phyloP scores from a whole-genome alignment of 2,888 invertebrate genomes.

The Philonicus albiceps region DNA sequence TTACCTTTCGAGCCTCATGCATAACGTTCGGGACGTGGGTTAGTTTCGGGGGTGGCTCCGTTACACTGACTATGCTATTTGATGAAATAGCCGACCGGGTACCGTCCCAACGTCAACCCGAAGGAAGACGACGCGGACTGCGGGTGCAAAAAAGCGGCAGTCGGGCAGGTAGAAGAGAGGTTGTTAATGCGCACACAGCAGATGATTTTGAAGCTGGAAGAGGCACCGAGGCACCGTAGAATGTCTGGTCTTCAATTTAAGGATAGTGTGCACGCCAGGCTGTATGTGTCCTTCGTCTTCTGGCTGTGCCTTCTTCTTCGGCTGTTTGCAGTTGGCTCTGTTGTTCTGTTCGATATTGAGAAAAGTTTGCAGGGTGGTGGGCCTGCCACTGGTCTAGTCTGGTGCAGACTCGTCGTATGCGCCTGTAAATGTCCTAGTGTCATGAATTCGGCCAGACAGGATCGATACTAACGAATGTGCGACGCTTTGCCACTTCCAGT shows the following conservation, averaged over 20 bases:
- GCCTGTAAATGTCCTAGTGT: conserved; percentile 49
- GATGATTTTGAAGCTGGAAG: conserved; percentile 36
- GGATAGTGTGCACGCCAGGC: conserved; percentile 24
- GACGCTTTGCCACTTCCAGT: conserved; percentile 24
- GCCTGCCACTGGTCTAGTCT: neutral
- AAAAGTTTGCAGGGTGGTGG: conserved; percentile 13
- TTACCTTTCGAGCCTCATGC: neutral
- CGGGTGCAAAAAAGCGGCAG: neutral
- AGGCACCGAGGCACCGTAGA: conserved; percentile 24
- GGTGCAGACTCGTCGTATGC: conserved; percentile 33
- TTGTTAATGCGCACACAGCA: conserved; percentile 39
- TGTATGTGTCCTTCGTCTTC: conserved; percentile 40
- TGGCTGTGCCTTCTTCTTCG: conserved; percentile 5
- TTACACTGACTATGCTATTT: conserved; percentile 1
- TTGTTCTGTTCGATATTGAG: conserved; percentile 33
- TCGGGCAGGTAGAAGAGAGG: conserved; percentile 26
- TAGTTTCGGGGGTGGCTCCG: conserved; percentile 33
- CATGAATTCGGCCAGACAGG: conserved; percentile 51
- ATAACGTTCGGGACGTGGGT: conserved; percentile 2
- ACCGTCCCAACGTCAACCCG: neutral
- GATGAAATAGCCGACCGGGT: conserved; percentile 21
- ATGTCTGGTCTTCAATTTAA: conserved; percentile 38
- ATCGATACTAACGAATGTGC: conserved; percentile 48
- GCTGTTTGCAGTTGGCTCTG: conserved; percentile 30
- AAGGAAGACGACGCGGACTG: neutral